phyloP scores from a whole-genome alignment of 2,113 vertebrate species.

The Vimba vimba region DNA sequence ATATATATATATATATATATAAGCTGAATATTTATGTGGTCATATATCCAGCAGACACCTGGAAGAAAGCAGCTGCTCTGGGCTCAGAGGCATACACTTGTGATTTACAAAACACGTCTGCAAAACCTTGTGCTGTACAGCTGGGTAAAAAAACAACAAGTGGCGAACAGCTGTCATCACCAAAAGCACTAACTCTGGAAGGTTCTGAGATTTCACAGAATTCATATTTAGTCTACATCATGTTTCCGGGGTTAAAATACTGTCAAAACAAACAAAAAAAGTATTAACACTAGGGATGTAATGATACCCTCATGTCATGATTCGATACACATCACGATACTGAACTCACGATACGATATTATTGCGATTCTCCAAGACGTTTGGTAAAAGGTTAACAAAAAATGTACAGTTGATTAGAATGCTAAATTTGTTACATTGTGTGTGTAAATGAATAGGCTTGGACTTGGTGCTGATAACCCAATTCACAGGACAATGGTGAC shows the following conservation, averaged over 20 bases:
- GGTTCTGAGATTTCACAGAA: background rate
- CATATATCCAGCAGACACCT: slow-evolving; percentile 10
- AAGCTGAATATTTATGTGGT: slow-evolving; percentile 31
- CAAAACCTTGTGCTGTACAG: slow-evolving; percentile 32
- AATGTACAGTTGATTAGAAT: background rate
- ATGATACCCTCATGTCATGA: too few relatives aligned
- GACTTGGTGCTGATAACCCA: too few relatives aligned
- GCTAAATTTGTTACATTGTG: too few relatives aligned
- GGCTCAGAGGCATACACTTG: slow-evolving; percentile 21
- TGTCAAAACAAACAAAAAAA: background rate
- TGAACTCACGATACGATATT: too few relatives aligned
- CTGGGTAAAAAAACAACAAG: slow-evolving; percentile 25
- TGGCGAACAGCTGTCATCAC: slow-evolving; percentile 9
- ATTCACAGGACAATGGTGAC: too few relatives aligned
- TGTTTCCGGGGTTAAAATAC: background rate
- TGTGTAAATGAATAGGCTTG: too few relatives aligned
- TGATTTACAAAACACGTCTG: slow-evolving; percentile 45
- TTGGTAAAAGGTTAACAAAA: too few relatives aligned
- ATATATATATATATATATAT: background rate
- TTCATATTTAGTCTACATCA: background rate
- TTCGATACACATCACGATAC: too few relatives aligned
- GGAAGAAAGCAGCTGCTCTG: background rate
- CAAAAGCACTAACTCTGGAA: background rate
- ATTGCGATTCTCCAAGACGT: too few relatives aligned
- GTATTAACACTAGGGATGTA: background rate